Evolutionary conservation across 2,113 vertebrate genomes (phyloP).

Genomic region (Drymodes brunneopygia): DNA sequence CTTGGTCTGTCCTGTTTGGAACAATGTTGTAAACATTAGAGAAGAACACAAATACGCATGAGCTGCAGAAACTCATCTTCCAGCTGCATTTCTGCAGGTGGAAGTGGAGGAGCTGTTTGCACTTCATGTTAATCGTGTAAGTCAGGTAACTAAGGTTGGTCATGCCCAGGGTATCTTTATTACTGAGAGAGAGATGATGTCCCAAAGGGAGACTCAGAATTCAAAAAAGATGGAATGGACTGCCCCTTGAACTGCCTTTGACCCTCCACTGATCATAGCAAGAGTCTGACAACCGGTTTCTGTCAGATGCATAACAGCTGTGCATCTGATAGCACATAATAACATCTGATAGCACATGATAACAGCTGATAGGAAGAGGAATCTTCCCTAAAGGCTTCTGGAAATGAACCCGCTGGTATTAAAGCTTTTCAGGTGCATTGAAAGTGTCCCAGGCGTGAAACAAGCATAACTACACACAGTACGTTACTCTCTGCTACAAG

Average conservation of each 20-base stretch:
- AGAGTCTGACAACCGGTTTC: not conserved
- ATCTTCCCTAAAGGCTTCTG: not conserved
- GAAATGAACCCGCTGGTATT: not conserved
- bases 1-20: conserved; percentile 87
- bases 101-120: not conserved
- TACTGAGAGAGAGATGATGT: not conserved
- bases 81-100: not conserved
- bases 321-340: too few relatives aligned
- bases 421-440: not conserved
- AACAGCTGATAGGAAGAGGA: not conserved
- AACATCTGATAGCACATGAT: too few relatives aligned
- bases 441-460: not conserved
- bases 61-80: not conserved
- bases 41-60: not conserved
- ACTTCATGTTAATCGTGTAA: not conserved
- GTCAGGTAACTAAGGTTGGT: not conserved
- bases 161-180: not conserved
- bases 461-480: not conserved
- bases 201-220: not conserved
- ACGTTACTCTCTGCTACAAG: not conserved
- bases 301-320: not conserved
- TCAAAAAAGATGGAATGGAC: not conserved
- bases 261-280: not conserved
- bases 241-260: not conserved
- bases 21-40: not conserved